phyloP scores from a whole-genome alignment of 2,888 invertebrate species.

The Acrobasis repandana region DNA sequence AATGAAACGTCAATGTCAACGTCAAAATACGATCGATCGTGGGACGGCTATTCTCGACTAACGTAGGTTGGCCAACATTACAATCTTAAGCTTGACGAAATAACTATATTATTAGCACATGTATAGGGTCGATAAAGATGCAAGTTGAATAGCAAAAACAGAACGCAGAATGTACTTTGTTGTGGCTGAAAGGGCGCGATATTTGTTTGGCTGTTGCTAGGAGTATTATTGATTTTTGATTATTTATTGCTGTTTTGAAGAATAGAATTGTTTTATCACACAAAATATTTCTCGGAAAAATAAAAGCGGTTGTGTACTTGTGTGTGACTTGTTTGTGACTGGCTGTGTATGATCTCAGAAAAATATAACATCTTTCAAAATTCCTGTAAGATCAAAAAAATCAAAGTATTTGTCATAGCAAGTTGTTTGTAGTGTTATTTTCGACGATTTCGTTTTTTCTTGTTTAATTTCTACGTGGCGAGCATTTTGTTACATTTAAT shows the following conservation, averaged over 20 bases:
- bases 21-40: constrained; percentile 38
- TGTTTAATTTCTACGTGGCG: constrained; percentile 38
- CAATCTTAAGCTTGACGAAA: too few species aligned
- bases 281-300: background rate
- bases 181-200: constrained; percentile 50
- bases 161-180: constrained; percentile 34
- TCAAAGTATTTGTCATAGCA: constrained; percentile 47
- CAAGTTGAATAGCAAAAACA: constrained; percentile 34
- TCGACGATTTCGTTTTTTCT: constrained; percentile 47
- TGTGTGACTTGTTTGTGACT: constrained; percentile 31
- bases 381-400: constrained; percentile 51
- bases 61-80: background rate
- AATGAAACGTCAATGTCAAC: constrained; percentile 30
- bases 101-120: too few species aligned
- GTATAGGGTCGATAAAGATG: background rate
- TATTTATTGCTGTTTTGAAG: constrained; percentile 29
- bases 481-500: constrained; percentile 22
- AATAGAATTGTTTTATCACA: constrained; percentile 11
- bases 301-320: background rate
- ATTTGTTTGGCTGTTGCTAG: constrained; percentile 67
- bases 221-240: constrained; percentile 62
- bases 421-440: constrained; percentile 46
- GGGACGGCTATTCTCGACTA: background rate
- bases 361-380: constrained; percentile 26
- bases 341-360: constrained; percentile 33